Base-by-base conservation (phyloP, 2,888 invertebrate genomes). In the Drepanosiphum platanoidis region DNA sequence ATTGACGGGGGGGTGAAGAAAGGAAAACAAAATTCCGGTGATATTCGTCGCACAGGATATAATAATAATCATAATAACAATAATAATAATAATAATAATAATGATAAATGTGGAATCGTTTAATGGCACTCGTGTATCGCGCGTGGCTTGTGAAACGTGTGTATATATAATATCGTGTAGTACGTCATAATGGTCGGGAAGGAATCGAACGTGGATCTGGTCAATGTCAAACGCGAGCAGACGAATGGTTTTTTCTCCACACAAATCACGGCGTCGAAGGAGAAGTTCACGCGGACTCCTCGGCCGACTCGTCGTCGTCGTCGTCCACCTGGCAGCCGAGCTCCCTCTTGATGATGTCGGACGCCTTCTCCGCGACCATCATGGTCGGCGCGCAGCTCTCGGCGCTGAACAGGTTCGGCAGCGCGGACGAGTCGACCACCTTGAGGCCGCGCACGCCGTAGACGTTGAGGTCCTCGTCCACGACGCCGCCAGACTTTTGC, bases 301-400 rank as follows among this genome's bases (percentile, higher is more conserved):
- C 22, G 3, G 13, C 9, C 36, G 36, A 8, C 1, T 79, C 42
- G 1, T 79, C 66, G 42, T 72, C 72, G 15, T 52, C 46, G 1
- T 39, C 42, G 0, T 61, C 61, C 30, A 68, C 52, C 0, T 32
- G 0, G n/a, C 30, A 77, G 22, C 84, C 84, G 34, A 86, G 90
- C 39, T 89, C 88, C 86, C 89, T 89, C 86, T 88, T 88, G 18
- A 92, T 91, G 86, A 92, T 89, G 77, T 91, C 90, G 0, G 90
- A 90, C 1, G 90, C 92, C 87, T 91, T 92, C 87, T 91, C 90
- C 1, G 91, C 92, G 36, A 92, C 90, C 89, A 90, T 89, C 27
- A 90, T 88, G 3, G 88, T 86, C 0, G 90, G 88, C 3, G 87
- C 88, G 27, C 86, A 86, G 11, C 87, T 87, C 79, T 88, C 88